Evolutionary conservation across 2,113 vertebrate species (phyloP).

Genomic region (Conger conger): DNA sequence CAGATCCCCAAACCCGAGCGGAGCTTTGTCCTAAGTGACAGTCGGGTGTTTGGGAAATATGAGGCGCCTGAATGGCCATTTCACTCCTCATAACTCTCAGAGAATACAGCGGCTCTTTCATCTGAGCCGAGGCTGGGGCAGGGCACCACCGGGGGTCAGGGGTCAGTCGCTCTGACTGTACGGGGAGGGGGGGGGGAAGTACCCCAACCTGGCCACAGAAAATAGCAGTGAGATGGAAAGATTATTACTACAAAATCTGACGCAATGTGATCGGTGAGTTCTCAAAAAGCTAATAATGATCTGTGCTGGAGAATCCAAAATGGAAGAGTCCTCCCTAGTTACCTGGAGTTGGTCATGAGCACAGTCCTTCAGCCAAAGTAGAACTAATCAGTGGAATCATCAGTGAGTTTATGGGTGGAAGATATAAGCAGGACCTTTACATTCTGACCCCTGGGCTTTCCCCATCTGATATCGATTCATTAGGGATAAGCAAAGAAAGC

Average conservation of each 20-base stretch:
- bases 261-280: neutral
- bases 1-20: conserved; percentile 24
- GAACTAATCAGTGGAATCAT: too few relatives aligned
- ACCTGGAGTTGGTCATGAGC: too few relatives aligned
- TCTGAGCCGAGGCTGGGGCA: too few relatives aligned
- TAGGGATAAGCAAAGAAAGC: neutral
- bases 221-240: too few relatives aligned
- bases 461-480: neutral
- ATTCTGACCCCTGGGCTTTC: too few relatives aligned
- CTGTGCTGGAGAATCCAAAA: too few relatives aligned
- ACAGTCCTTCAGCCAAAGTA: too few relatives aligned
- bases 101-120: too few relatives aligned
- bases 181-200: neutral
- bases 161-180: conserved; percentile 36
- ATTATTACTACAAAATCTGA: neutral
- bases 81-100: conserved; percentile 20
- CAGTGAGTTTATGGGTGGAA: too few relatives aligned
- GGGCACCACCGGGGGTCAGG: neutral
- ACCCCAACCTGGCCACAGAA: conserved; percentile 17
- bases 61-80: conserved; percentile 46
- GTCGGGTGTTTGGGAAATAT: conserved; percentile 45
- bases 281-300: neutral
- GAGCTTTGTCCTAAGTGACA: conserved; percentile 20
- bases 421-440: too few relatives aligned
- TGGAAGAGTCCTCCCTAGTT: too few relatives aligned